Conservation (phyloP, 2,797 vertebrate genomes). For the Pseudopleuronectes americanus region DNA sequence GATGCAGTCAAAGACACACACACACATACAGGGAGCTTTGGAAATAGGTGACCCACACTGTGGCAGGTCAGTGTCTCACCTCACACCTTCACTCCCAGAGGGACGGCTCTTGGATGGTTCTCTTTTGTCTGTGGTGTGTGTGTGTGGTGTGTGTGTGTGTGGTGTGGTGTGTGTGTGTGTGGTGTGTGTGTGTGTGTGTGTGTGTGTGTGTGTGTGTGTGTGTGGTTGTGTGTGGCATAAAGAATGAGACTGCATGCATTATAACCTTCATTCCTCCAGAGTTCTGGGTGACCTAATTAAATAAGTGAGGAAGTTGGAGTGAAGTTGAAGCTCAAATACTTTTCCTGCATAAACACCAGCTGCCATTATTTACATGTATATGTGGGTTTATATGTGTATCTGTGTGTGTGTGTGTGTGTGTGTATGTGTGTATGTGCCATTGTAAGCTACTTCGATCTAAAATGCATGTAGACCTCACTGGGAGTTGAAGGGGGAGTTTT, state of each 20-base stretch:
- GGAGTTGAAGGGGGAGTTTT: conserved; percentile 41
- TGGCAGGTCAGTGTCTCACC: conserved; percentile 71
- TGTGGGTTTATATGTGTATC: too few species aligned
- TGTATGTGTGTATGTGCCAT: too few species aligned
- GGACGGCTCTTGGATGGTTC: conserved; percentile 47
- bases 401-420: too few species aligned
- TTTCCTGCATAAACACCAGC: conserved; percentile 67
- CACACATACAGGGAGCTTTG: conserved; percentile 26
- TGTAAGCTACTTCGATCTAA: too few species aligned
- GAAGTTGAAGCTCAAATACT: conserved; percentile 73
- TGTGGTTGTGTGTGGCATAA: conserved; percentile 22
- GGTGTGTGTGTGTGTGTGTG: conserved; percentile 24
- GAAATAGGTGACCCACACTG: conserved; percentile 62
- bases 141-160: conserved; percentile 29
- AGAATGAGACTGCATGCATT: conserved; percentile 56
- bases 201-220: conserved; percentile 28
- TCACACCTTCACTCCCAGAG: conserved; percentile 65
- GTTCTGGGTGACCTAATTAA: conserved; percentile 75
- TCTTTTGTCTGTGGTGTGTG: conserved; percentile 19
- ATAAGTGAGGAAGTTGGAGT: conserved; percentile 76
- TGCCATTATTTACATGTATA: conserved; percentile 26
- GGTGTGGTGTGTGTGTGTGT: conserved; percentile 18
- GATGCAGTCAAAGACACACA: conserved; percentile 43
- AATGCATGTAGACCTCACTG: conserved; percentile 32
- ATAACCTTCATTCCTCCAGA: conserved; percentile 68